Evolutionary conservation across 1,140 invertebrate genomes (phyloP).

Genomic region (Scaptomyza hsui): DNA sequence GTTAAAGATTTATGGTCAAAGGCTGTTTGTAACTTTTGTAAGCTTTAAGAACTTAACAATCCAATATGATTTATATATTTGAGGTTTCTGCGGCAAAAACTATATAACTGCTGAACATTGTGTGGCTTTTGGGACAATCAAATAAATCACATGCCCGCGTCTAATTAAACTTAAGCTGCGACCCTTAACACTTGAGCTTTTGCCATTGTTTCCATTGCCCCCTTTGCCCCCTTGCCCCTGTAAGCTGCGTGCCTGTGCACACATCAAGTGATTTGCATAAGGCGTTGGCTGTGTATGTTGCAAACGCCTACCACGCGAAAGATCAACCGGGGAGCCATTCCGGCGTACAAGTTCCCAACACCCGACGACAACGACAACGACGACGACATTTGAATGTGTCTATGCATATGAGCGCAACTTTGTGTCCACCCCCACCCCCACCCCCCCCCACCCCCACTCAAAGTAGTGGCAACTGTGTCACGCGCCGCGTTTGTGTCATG

Average conservation of each 20-base stretch:
- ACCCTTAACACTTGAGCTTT: constrained; percentile 77
- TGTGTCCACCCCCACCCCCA: constrained; percentile 24
- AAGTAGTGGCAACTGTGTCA: constrained; percentile 67
- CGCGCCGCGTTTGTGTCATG: constrained; percentile 62
- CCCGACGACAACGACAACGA: constrained; percentile 7
- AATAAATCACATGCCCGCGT: constrained; percentile 75
- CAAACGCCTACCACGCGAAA: constrained; percentile 65
- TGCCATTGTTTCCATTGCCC: constrained; percentile 43
- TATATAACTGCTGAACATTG: constrained; percentile 4
- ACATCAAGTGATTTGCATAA: constrained; percentile 71
- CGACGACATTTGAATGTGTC: constrained; percentile 53
- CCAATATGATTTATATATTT: constrained; percentile 2
- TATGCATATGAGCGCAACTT: constrained; percentile 70
- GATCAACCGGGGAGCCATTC: constrained; percentile 76
- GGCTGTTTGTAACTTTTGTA: neutral
- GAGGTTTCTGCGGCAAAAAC: constrained; percentile 10
- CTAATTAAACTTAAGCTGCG: constrained; percentile 79
- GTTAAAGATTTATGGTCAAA: no score
- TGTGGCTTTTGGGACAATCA: constrained; percentile 53
- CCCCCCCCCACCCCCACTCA: neutral
- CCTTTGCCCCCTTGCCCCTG: constrained; percentile 2
- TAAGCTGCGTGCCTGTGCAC: constrained; percentile 42
- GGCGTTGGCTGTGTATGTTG: constrained; percentile 38
- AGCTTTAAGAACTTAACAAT: neutral
- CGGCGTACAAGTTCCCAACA: constrained; percentile 16